Evolutionary conservation across 1,140 invertebrate genomes (phyloP), one percentile per base, ranked within the genome.

Genomic region (Calliopsis andreniformis): DNA sequence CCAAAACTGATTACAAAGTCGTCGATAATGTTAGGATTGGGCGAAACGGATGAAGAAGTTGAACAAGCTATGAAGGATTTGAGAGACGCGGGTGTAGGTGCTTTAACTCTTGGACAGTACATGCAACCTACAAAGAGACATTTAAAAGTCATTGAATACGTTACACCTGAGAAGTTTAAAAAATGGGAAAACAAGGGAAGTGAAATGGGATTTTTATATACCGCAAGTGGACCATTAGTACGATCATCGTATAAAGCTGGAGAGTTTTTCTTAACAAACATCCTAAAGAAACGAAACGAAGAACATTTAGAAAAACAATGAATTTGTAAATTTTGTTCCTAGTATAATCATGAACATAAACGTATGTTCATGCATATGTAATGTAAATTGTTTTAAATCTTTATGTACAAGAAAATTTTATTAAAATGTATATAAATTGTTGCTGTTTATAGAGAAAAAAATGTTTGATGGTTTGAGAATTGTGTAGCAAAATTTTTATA

Each of bases 41-140:
- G 98, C 0, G 99, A 99, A 93, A 97, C 95, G 1, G 98, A 99
- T 88, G 94, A 96, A 66, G 95, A 99, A 94, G 93, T 99, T 10
- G 93, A 96, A 86, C 94, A 97, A 92, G 97, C 98, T 10, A 94
- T 99, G 93, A 94, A 94, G 92, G 97, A 98, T 93, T 91, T 99
- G 5, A 93, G 95, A 73, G 88, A 92, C 20, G 95, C 93, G 42
- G 96, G 95, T 32, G 98, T 99, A 0, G 98, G 99, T 88, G 99
- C 98, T 90, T 85, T 99, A 0, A 99, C 99, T 1, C 92, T 99
- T 8, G 99, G 99, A 0, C 99, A 99, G 90, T 99, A 99, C 90
- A 99, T 99, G 98, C 99, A 99, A 90, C 98, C 99, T 0, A 99
- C 98, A 3, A 99, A 99, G 89, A 93, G 95, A 61, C 99, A 99